phyloP scores from a whole-genome alignment of 2,888 invertebrate genomes.

The Gymnosoma rotundatum region DNA sequence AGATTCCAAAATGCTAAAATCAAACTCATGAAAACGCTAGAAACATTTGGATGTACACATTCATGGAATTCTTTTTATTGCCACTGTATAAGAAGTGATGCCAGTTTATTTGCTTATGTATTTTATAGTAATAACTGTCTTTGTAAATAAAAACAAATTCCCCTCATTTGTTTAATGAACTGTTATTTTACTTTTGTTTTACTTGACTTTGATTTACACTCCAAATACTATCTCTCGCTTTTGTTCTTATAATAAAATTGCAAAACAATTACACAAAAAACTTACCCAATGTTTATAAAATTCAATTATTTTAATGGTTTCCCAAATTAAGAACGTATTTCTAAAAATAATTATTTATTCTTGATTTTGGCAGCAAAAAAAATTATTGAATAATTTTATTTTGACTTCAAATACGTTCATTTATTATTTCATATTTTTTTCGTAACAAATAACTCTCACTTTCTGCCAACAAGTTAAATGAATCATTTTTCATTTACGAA shows the following conservation, averaged over 20 bases:
- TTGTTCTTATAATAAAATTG: neutral
- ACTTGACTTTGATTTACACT: neutral
- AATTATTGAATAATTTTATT: neutral
- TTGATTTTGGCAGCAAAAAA: neutral
- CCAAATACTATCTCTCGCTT: neutral
- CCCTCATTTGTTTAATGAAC: too few relatives aligned
- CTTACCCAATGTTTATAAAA: neutral
- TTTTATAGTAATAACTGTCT: too few relatives aligned
- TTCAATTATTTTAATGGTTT: neutral
- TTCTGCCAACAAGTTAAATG: constrained; percentile 30
- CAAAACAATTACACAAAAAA: neutral
- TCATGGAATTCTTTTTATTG: too few relatives aligned
- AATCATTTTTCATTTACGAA: constrained; percentile 36
- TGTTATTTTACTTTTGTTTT: neutral
- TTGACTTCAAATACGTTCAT: neutral
- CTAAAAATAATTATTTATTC: neutral
- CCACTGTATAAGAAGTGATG: too few relatives aligned
- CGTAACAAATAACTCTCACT: constrained; percentile 44
- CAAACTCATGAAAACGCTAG: too few relatives aligned
- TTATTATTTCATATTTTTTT: constrained; percentile 9
- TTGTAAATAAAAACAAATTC: too few relatives aligned
- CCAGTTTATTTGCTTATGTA: too few relatives aligned
- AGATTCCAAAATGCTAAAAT: too few relatives aligned
- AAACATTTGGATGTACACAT: too few relatives aligned
- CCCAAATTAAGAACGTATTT: neutral